Evolutionary conservation across 1,140 invertebrate genomes (phyloP).

Genomic region (Colletes latitarsis): DNA sequence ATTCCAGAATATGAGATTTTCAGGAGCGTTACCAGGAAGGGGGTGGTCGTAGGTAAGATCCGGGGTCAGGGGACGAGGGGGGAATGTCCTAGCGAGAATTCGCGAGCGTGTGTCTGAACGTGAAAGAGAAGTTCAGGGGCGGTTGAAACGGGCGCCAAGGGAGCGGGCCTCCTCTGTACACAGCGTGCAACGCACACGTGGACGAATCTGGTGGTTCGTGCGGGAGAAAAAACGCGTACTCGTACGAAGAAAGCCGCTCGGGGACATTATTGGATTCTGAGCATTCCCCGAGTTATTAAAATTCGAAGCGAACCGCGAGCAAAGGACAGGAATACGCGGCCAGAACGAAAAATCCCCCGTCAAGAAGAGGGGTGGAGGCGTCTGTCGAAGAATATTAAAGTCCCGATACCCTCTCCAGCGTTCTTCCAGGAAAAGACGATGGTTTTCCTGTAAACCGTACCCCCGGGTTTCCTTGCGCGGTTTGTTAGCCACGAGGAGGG

Average conservation of each 20-base stretch:
- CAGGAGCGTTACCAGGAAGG: constrained; percentile 25
- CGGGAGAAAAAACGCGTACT: constrained; percentile 1
- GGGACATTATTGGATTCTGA: constrained; percentile 81
- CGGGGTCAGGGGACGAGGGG: constrained; percentile 7
- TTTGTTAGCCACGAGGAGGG: constrained; percentile 60
- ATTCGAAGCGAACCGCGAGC: constrained; percentile 79
- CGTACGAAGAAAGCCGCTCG: constrained; percentile 31
- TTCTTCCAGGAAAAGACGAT: constrained; percentile 60
- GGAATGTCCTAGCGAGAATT: constrained; percentile 18
- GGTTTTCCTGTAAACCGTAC: constrained; percentile 49
- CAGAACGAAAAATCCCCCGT: constrained; percentile 56
- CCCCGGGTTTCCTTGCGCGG: constrained; percentile 55
- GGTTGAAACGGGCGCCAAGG: constrained; percentile 33
- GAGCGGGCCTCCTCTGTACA: constrained; percentile 24
- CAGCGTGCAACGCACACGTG: constrained; percentile 40
- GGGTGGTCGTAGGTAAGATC: background rate
- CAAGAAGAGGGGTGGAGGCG: constrained; percentile 65
- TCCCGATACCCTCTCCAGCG: constrained; percentile 66
- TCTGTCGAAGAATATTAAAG: constrained; percentile 77
- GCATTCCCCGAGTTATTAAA: constrained; percentile 81
- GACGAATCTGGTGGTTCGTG: constrained; percentile 35
- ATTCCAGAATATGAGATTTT: constrained; percentile 79
- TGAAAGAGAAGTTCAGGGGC: constrained; percentile 54
- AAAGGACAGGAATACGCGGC: constrained; percentile 45
- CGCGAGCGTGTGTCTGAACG: constrained; percentile 59